Conservation (phyloP, 2,888 invertebrate genomes). For the Axea sp. region DNA sequence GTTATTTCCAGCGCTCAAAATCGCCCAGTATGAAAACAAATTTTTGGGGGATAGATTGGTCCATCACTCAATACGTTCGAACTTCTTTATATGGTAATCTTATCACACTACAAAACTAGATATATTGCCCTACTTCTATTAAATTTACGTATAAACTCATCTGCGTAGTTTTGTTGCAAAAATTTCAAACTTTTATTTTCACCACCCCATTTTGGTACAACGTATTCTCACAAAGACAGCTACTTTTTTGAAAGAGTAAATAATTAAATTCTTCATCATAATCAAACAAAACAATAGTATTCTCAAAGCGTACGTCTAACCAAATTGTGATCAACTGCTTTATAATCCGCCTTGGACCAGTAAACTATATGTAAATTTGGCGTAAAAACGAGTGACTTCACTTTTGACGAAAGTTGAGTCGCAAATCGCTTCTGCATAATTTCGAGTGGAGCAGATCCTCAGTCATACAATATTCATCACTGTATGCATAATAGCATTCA, state of each 20-base stretch:
- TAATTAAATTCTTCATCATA: slow-evolving; percentile 39
- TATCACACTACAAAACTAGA: slow-evolving; percentile 37
- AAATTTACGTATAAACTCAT: slow-evolving; percentile 38
- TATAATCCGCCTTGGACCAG: slow-evolving; percentile 36
- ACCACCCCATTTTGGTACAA: slow-evolving; percentile 26
- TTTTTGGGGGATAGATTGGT: neutral
- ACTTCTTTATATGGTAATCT: slow-evolving; percentile 41
- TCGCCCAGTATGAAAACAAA: neutral
- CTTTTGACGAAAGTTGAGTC: slow-evolving; percentile 45
- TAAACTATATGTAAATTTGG: slow-evolving; percentile 41
- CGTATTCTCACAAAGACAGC: slow-evolving; percentile 38
- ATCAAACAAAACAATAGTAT: too few species aligned
- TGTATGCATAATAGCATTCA: slow-evolving; percentile 28
- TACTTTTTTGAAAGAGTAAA: slow-evolving; percentile 25
- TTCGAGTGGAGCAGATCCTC: slow-evolving; percentile 28
- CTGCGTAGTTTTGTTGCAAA: slow-evolving; percentile 32
- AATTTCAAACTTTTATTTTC: slow-evolving; percentile 41
- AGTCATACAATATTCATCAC: slow-evolving; percentile 48
- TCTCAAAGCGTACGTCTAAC: neutral
- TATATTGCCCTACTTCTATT: slow-evolving; percentile 26
- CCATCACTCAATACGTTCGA: slow-evolving; percentile 36
- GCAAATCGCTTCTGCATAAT: slow-evolving; percentile 51
- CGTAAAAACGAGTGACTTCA: slow-evolving; percentile 47
- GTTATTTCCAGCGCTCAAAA: neutral
- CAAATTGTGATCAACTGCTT: slow-evolving; percentile 22